Conservation (phyloP, 2,888 invertebrate species). For the Leucophenga montana region DNA sequence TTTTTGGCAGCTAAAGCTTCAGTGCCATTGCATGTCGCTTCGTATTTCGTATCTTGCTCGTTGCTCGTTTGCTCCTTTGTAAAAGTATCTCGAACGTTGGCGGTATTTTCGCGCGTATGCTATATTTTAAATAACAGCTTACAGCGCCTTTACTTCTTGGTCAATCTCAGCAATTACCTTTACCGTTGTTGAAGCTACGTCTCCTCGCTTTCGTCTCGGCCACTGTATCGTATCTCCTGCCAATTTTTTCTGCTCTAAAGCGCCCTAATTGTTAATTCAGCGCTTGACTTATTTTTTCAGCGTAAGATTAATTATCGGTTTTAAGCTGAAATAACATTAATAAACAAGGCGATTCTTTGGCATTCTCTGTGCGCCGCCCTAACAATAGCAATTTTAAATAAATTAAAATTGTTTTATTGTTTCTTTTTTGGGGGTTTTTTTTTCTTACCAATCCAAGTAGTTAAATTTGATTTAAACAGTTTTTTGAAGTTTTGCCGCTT, state of each 20-base stretch:
- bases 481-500: slow-evolving; percentile 13
- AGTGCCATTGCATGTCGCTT: too few relatives aligned
- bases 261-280: slow-evolving; percentile 35
- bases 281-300: slow-evolving; percentile 31
- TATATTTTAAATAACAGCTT: slow-evolving; percentile 4
- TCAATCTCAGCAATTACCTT: too few relatives aligned
- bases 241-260: slow-evolving; percentile 14
- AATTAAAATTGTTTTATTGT: slow-evolving; percentile 27
- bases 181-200: too few relatives aligned
- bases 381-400: slow-evolving; percentile 27
- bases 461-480: slow-evolving; percentile 11
- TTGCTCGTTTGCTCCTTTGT: background rate
- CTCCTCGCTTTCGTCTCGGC: background rate
- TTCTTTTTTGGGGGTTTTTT: slow-evolving; percentile 14
- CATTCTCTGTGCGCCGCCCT: background rate
- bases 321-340: too few relatives aligned
- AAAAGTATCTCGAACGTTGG: slow-evolving; percentile 5
- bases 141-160: background rate
- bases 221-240: background rate
- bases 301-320: slow-evolving; percentile 32
- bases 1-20: slow-evolving; percentile 14
- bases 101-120: background rate
- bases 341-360: background rate
- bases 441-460: slow-evolving; percentile 26
- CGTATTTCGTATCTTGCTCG: background rate